Base-by-base conservation (phyloP, 2,888 invertebrate genomes). In the Lathronympha strigana region DNA sequence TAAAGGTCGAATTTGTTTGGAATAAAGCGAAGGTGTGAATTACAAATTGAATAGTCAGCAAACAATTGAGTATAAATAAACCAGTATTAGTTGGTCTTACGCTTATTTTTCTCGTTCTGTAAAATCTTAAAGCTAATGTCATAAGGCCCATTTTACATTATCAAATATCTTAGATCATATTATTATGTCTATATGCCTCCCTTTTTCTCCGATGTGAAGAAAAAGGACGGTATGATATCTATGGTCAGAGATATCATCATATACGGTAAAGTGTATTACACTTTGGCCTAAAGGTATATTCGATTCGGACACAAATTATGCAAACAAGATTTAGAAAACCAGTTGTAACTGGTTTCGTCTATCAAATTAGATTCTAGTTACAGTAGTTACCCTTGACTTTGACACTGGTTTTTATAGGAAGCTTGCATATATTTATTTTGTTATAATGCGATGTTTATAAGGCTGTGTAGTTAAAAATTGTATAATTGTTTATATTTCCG, bases 351-450 rank as follows among this genome's bases (percentile, higher is more conserved):
- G 50, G 54, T 45, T 68, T 25, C 40, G 63, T 45, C 21, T 58
- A 38, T 58, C 19, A 40, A 36, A 23, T 51, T 25, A 36, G 25
- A 21, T 54, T 55, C 67, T 63, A 68, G 4, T 36, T 11, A 9
- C 13, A 36, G 69, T 68, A 36, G 69, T 68, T 69, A 61, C 67
- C 71, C 71, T 71, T 71, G 71, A 70, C 69, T 70, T 71, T 68
- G 71, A 49, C 43, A 58, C 63, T 69, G 64, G 49, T 69, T 66
- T 54, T 40, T 23, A 43, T 40, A 62, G 67, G 69, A 68, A 68
- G 53, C 23, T 61, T 13, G 31, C 15, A 31, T 55, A 55, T 43
- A 55, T 55, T 11, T 13, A 43, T 19, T 28, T 9, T 5, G 4
- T 28, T 40, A 9, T 4, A 17, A 45, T 28, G 23, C 33, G 17